Conservation (phyloP, 2,113 vertebrate genomes). For the Sciurus niger region DNA sequence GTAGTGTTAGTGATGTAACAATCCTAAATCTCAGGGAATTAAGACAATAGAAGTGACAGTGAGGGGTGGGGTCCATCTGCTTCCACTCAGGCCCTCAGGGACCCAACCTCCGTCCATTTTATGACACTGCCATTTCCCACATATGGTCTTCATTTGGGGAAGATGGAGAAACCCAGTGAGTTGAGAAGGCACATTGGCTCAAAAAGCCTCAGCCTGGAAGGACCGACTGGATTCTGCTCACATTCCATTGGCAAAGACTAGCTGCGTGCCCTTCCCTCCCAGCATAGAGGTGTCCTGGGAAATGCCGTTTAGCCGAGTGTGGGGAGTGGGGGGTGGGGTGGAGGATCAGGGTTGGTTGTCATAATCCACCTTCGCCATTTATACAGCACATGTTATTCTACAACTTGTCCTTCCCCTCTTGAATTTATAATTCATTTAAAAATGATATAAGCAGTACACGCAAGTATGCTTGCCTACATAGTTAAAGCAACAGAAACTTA, state of each 20-base stretch:
- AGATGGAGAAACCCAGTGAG: background rate
- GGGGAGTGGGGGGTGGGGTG: background rate
- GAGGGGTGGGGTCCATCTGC: background rate
- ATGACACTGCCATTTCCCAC: background rate
- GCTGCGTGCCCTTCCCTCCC: background rate
- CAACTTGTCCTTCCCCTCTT: background rate
- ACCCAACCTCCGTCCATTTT: background rate
- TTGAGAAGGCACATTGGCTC: background rate
- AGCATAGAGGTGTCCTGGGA: background rate
- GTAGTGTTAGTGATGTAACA: background rate
- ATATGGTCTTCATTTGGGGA: background rate
- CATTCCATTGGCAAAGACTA: background rate
- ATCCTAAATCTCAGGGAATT: background rate
- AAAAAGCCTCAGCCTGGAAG: background rate
- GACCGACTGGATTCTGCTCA: background rate
- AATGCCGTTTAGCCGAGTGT: no score
- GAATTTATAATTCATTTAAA: background rate
- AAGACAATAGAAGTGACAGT: background rate
- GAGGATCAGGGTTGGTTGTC: background rate
- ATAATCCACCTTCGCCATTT: background rate
- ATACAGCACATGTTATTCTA: background rate
- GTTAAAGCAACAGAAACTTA: background rate
- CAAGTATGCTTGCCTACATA: background rate
- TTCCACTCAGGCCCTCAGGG: background rate
- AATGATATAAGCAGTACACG: background rate